Evolutionary conservation across 2,797 vertebrate genomes (phyloP).

Genomic region (Xenops minutus): DNA sequence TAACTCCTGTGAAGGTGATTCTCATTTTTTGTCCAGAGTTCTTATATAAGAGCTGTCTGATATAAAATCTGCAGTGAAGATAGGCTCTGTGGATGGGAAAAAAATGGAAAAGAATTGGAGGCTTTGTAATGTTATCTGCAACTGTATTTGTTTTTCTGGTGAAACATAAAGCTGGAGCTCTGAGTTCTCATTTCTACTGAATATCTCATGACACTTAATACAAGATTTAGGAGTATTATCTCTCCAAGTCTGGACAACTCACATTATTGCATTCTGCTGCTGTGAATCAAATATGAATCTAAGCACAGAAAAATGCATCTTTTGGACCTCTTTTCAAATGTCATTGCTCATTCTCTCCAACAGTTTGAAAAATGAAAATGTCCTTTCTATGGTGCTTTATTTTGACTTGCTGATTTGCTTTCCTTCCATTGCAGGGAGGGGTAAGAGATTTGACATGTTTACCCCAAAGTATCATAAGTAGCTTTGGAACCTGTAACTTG

Average conservation of each 20-base stretch:
- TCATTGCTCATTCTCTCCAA: slow-evolving; percentile 39
- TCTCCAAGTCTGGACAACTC: slow-evolving; percentile 35
- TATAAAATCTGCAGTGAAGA: not conserved
- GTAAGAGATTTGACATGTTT: not conserved
- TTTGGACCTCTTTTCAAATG: slow-evolving; percentile 34
- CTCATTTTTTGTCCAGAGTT: not conserved
- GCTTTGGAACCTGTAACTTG: not conserved
- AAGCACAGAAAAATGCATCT: slow-evolving; percentile 50
- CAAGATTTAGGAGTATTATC: slow-evolving; percentile 63
- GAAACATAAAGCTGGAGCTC: not conserved
- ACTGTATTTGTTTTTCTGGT: slow-evolving; percentile 38
- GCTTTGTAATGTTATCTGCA: slow-evolving; percentile 24
- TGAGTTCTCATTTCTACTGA: slow-evolving; percentile 32
- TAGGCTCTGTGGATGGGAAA: not conserved
- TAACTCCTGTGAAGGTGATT: slow-evolving; percentile 26
- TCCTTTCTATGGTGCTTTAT: not conserved
- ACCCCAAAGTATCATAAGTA: not conserved
- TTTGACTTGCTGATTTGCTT: slow-evolving; percentile 17
- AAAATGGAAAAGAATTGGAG: not conserved
- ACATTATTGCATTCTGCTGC: slow-evolving; percentile 42
- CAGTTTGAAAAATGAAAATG: slow-evolving; percentile 28
- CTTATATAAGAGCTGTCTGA: not conserved
- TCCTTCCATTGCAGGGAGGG: not conserved
- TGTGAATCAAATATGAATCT: slow-evolving; percentile 48
- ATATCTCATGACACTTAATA: slow-evolving; percentile 53